Evolutionary conservation across 1,140 invertebrate genomes (phyloP).

Genomic region (Triops longicaudatus): DNA sequence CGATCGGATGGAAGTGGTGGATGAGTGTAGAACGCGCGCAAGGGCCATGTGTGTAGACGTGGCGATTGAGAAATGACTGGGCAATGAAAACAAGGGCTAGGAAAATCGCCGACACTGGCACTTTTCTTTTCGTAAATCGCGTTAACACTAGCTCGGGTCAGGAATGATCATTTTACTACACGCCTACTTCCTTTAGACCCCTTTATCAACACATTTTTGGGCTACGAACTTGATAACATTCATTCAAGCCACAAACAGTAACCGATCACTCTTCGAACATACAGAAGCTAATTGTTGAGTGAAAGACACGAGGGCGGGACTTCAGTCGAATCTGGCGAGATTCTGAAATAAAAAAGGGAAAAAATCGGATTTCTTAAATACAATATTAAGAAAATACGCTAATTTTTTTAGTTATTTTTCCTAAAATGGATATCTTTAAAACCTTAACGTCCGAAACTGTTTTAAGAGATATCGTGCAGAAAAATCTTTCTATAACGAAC

Average conservation of each 20-base stretch:
- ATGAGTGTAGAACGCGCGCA: not conserved
- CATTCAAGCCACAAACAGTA: not conserved
- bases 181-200: not conserved
- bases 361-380: no score
- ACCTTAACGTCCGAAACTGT: no score
- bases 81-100: not conserved
- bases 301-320: no score
- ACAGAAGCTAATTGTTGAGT: no score
- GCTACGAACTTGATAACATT: not conserved
- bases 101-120: not conserved
- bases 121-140: not conserved
- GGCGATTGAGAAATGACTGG: not conserved
- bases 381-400: no score
- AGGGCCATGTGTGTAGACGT: not conserved
- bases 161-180: not conserved
- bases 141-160: not conserved
- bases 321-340: no score
- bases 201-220: not conserved
- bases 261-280: no score
- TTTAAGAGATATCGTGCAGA: no score
- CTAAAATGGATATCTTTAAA: no score
- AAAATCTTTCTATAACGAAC: no score
- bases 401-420: no score
- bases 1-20: not conserved
- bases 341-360: no score